Evolutionary conservation across 2,797 vertebrate species (phyloP).

Genomic region (Podarcis siculus): DNA sequence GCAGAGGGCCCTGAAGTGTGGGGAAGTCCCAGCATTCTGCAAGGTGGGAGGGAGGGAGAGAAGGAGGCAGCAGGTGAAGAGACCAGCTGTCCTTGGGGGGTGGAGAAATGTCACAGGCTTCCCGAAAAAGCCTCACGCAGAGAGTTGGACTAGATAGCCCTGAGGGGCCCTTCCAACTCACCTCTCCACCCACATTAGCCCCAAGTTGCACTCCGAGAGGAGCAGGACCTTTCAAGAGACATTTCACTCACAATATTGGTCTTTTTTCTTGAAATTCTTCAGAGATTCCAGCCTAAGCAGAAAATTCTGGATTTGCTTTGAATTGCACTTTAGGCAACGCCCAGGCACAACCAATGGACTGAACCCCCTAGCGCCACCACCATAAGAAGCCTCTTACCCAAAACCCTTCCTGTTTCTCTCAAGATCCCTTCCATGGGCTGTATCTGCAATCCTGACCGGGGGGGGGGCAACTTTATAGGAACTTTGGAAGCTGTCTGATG

Average conservation of each 20-base stretch:
- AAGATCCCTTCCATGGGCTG: too few species aligned
- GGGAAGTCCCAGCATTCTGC: neutral
- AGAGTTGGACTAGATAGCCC: neutral
- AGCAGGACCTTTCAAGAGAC: neutral
- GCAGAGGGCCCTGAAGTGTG: neutral
- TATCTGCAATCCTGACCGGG: neutral
- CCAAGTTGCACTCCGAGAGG: neutral
- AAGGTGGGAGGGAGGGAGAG: neutral
- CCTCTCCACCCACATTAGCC: neutral
- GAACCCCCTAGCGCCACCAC: too few species aligned
- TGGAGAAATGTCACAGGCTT: neutral
- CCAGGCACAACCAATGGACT: neutral
- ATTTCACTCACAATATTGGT: too few species aligned
- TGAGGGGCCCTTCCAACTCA: too few species aligned
- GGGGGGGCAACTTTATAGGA: neutral
- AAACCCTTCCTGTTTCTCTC: neutral
- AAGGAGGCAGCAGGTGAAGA: neutral
- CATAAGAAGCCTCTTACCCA: too few species aligned
- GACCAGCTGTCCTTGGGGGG: neutral
- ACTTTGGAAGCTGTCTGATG: too few species aligned
- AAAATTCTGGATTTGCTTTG: neutral
- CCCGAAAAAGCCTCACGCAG: neutral
- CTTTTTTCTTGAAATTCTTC: neutral
- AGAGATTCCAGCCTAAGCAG: neutral
- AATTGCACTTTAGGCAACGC: neutral